Conservation (phyloP, 92 coral and sea anemone species). For the Parazoanthus darwini region DNA sequence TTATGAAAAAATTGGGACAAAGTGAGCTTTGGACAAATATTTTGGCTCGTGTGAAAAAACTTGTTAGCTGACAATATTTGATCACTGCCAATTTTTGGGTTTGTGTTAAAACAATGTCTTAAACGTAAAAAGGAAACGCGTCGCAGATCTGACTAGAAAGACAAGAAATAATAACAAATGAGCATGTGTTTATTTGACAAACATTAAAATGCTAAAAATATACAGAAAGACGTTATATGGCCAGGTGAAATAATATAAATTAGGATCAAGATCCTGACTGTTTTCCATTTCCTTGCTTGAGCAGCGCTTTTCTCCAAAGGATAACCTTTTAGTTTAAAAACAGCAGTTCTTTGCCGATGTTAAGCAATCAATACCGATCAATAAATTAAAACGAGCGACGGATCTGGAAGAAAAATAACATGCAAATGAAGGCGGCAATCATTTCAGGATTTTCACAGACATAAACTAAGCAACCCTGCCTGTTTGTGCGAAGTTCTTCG, state of each 20-base stretch:
- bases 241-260: constrained; percentile 4
- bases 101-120: background rate
- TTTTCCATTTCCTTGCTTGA: background rate
- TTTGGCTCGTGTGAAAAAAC: too few species aligned
- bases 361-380: background rate
- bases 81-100: background rate
- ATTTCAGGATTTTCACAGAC: background rate
- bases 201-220: constrained; percentile 10
- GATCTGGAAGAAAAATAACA: background rate
- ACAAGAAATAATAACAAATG: background rate
- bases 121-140: background rate
- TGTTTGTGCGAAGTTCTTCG: background rate
- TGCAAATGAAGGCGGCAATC: constrained; percentile 2
- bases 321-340: background rate
- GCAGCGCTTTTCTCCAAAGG: background rate
- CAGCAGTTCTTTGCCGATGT: background rate
- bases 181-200: background rate
- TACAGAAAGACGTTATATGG: background rate
- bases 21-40: too few species aligned
- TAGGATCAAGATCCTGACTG: background rate
- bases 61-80: background rate
- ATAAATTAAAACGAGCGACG: background rate
- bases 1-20: too few species aligned
- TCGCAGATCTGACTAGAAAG: background rate
- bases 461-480: background rate